These are phyloP conservation scores for Myotis vivesi DNA, from an alignment of 2,797 vertebrate genomes.

Conservation along the genomic window DNA sequence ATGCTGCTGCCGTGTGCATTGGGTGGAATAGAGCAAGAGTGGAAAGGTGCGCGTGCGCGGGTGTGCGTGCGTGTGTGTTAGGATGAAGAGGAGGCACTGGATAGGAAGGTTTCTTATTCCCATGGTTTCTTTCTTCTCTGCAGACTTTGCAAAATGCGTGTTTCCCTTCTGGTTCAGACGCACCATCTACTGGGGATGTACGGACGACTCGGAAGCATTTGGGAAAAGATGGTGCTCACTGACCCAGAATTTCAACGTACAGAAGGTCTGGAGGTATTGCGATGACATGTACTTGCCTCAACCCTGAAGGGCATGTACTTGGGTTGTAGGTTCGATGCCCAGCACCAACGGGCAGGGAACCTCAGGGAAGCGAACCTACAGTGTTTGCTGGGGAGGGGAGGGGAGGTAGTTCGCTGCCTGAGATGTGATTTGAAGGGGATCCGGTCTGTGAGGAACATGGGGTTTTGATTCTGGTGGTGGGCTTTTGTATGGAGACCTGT, in stretches of 20 bases:
- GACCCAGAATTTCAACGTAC: constrained; percentile 58
- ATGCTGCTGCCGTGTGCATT: not conserved
- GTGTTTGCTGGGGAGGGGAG: not conserved
- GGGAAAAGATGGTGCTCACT: constrained; percentile 65
- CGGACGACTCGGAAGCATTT: rapidly evolving
- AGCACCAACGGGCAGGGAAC: rapidly evolving
- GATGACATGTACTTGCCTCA: too few species aligned
- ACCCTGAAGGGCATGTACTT: not conserved
- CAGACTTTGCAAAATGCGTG: constrained; percentile 51
- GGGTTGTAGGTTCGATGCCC: too few species aligned
- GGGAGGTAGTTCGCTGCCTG: not conserved
- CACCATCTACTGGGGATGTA: constrained; percentile 59
- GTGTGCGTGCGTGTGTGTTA: not conserved
- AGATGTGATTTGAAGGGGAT: not conserved
- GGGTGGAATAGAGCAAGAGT: not conserved
- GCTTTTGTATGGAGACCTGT: not conserved
- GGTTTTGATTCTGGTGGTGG: not conserved
- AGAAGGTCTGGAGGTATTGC: constrained; percentile 57
- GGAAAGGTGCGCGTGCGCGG: rapidly evolving
- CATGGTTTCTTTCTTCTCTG: not conserved
- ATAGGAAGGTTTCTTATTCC: not conserved
- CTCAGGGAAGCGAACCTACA: not conserved
- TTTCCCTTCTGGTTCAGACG: constrained; percentile 72
- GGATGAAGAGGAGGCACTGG: not conserved
- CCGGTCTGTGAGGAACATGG: not conserved